Conservation (phyloP, 2,797 vertebrate genomes). For the Australoheros facetus region DNA sequence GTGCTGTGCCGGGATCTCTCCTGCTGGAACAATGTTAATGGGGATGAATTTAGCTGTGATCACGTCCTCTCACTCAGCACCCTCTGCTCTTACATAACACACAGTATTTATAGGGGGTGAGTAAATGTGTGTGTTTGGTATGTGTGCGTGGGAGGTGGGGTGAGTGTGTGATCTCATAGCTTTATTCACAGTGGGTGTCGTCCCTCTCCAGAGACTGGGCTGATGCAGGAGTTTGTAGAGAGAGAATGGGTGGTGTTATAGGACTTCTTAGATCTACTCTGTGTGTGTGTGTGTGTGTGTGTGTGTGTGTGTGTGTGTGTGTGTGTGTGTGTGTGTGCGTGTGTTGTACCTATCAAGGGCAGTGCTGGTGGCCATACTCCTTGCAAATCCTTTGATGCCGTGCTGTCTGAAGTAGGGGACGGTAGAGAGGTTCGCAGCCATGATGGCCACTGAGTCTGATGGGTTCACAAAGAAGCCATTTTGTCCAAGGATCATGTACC, state of each 20-base stretch:
- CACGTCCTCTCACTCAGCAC: slow-evolving; percentile 60
- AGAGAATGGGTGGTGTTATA: slow-evolving; percentile 8
- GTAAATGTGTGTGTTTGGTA: slow-evolving; percentile 32
- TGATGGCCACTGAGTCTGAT: slow-evolving; percentile 94
- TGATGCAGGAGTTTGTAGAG: slow-evolving; percentile 23
- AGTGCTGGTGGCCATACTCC: slow-evolving; percentile 96
- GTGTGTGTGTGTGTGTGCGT: slow-evolving; percentile 5
- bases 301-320: neutral
- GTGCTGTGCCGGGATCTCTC: slow-evolving; percentile 38
- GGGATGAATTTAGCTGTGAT: slow-evolving; percentile 57
- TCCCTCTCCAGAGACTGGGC: slow-evolving; percentile 30
- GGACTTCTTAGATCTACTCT: neutral
- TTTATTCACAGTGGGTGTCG: slow-evolving; percentile 72
- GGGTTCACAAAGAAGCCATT: slow-evolving; percentile 97
- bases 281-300: slow-evolving; percentile 1
- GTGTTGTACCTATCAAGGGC: slow-evolving; percentile 90
- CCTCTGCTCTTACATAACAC: slow-evolving; percentile 61
- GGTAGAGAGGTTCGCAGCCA: slow-evolving; percentile 93
- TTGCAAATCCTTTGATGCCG: slow-evolving; percentile 92
- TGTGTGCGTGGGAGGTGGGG: neutral
- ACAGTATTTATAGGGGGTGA: slow-evolving; percentile 63
- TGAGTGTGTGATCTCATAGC: slow-evolving; percentile 64
- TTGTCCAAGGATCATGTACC: slow-evolving; percentile 97
- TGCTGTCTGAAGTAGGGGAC: slow-evolving; percentile 95
- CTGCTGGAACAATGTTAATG: slow-evolving; percentile 56